These are phyloP conservation scores for Drosophila sproati DNA, from an alignment of 1,140 invertebrate species.

Conservation along the genomic window DNA sequence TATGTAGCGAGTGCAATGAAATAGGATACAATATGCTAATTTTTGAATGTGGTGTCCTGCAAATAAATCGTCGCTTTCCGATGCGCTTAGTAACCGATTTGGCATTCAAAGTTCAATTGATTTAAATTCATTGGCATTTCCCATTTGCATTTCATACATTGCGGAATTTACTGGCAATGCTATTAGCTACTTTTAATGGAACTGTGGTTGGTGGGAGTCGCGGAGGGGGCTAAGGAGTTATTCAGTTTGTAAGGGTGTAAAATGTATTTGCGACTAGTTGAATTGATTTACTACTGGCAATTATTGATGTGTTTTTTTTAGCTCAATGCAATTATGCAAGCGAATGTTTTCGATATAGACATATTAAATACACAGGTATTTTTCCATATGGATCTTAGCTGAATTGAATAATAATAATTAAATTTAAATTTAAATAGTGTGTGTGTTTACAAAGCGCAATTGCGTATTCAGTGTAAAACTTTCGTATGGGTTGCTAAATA, in stretches of 20 bases:
- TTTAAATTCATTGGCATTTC: slow-evolving; percentile 36
- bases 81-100: background rate
- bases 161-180: slow-evolving; percentile 55
- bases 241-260: background rate
- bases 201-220: slow-evolving; percentile 46
- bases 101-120: slow-evolving; percentile 45
- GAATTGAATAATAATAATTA: slow-evolving; percentile 46
- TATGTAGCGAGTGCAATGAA: background rate
- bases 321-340: slow-evolving; percentile 5
- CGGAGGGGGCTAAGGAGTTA: background rate
- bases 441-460: background rate
- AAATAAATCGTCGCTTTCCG: slow-evolving; percentile 34
- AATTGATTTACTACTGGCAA: slow-evolving; percentile 71
- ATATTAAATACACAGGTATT: background rate
- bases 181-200: slow-evolving; percentile 79
- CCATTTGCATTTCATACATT: slow-evolving; percentile 26
- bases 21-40: slow-evolving; percentile 22
- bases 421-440: slow-evolving; percentile 59
- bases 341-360: slow-evolving; percentile 3
- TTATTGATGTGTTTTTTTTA: slow-evolving; percentile 15
- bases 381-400: no score
- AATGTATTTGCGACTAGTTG: slow-evolving; percentile 35
- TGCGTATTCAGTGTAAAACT: background rate
- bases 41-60: slow-evolving; percentile 9
- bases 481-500: background rate